Evolutionary conservation across 1,140 invertebrate genomes (phyloP), one percentile per base, ranked within the genome.

Genomic region (Hydropsyche tenuis): DNA sequence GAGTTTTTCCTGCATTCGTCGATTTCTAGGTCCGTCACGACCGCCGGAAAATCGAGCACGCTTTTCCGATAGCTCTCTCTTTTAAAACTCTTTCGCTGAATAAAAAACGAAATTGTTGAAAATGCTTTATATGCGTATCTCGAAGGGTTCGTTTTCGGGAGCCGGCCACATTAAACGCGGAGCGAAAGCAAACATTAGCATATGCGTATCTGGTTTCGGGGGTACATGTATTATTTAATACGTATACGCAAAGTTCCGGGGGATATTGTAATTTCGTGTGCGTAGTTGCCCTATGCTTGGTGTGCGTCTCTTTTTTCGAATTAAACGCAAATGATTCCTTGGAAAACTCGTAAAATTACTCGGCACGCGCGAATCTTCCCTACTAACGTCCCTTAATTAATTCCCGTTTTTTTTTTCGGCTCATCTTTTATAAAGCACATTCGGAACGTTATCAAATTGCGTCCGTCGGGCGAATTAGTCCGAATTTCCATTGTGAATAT

Each of bases 71-170:
- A 5, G 20, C 7, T 9, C 16, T 7, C n/a, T 37, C 9, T 37
- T 37, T 37, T 37, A 37, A 37, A 37, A 25, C 4, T 20, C 22
- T 60, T 11, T 7, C 18, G 11, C 22, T 60, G 56, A 60, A 60
- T 60, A 60, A 60, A 60, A 60, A 25, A 60, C 23, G 56, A 60
- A 60, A 60, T 60, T 60, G 56, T 60, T 25, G 56, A 22, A 60
- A 60, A 60, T 23, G 56, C 5, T 60, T 60, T 60, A 25, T 60
- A 25, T 60, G 12, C 51, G 51, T 20, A 53, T 53, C 51, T 14
- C 5, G 16, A 53, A 25, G 11, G 56, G 56, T 20, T 60, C 56
- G 56, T 60, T 60, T 60, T 20, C 22, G 56, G 3, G 30, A 37
- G 30, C 9, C 9, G 25, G 22, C 56, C 56, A 60, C 51, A 53